Percentiles rank a stretch among this genome's conserved stretches.
phyloP scores from a whole-genome alignment of 2,797 vertebrate species.

The Balearica regulorum region DNA sequence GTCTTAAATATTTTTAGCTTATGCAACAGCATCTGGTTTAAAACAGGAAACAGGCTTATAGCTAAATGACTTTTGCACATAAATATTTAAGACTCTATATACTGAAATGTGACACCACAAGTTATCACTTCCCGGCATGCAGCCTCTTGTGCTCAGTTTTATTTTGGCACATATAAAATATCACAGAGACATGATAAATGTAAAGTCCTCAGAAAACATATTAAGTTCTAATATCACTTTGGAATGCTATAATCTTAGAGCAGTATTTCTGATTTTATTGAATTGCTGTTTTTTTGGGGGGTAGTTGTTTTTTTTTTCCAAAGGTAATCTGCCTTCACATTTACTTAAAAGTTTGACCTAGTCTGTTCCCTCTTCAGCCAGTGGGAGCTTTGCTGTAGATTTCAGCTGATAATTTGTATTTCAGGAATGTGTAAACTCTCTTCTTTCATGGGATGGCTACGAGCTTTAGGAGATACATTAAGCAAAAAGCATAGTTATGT shows the following conservation, averaged over 20 bases:
- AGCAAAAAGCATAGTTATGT: neutral
- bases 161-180: slow-evolving; percentile 60
- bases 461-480: neutral
- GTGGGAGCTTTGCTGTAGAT: neutral
- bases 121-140: slow-evolving; percentile 49
- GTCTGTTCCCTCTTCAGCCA: neutral
- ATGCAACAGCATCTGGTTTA: slow-evolving; percentile 58
- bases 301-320: neutral
- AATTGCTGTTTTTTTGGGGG: neutral
- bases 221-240: slow-evolving; percentile 28
- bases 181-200: slow-evolving; percentile 23
- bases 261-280: neutral
- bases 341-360: neutral
- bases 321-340: neutral
- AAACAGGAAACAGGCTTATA: slow-evolving; percentile 71
- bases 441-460: neutral
- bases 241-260: slow-evolving; percentile 10
- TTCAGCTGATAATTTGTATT: neutral
- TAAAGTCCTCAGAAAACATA: slow-evolving; percentile 25
- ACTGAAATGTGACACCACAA: slow-evolving; percentile 67
- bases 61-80: slow-evolving; percentile 61
- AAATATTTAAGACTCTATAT: slow-evolving; percentile 66
- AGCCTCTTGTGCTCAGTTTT: slow-evolving; percentile 61
- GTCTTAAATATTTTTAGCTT: slow-evolving; percentile 64
- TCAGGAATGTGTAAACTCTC: neutral